Evolutionary conservation across 1,140 invertebrate species (phyloP).

Genomic region (Polypedilum pembai): DNA sequence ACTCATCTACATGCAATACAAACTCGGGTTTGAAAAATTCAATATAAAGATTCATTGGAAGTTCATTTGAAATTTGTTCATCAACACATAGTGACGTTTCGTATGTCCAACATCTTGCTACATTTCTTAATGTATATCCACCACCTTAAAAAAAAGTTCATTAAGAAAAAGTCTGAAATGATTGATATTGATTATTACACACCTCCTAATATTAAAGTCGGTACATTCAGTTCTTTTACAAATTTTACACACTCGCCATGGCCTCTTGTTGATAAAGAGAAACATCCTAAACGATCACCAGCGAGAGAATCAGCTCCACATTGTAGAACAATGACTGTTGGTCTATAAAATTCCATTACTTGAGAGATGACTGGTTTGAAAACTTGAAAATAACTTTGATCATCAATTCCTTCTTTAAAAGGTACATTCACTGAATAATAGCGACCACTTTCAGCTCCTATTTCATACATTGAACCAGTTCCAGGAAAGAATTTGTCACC

Average conservation of each 20-base stretch:
- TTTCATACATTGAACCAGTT: slow-evolving; percentile 97
- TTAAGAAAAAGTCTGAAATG: slow-evolving; percentile 15
- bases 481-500: slow-evolving; percentile 98
- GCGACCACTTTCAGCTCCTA: slow-evolving; percentile 83
- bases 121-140: slow-evolving; percentile 89
- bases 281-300: slow-evolving; percentile 72
- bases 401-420: slow-evolving; percentile 93
- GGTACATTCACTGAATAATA: slow-evolving; percentile 98
- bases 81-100: slow-evolving; percentile 93
- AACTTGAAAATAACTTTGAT: slow-evolving; percentile 83
- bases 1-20: slow-evolving; percentile 82
- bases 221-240: slow-evolving; percentile 75
- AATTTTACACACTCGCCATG: not conserved
- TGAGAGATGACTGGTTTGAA: slow-evolving; percentile 91
- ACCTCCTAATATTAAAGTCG: slow-evolving; percentile 86
- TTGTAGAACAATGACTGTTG: slow-evolving; percentile 93
- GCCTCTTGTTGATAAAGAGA: slow-evolving; percentile 46
- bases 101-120: slow-evolving; percentile 98
- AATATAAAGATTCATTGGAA: slow-evolving; percentile 89
- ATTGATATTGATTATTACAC: slow-evolving; percentile 38
- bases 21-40: slow-evolving; percentile 96
- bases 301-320: slow-evolving; percentile 98
- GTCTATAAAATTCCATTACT: slow-evolving; percentile 95
- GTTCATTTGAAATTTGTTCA: slow-evolving; percentile 82
- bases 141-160: slow-evolving; percentile 32